Evolutionary conservation across 2,113 vertebrate species (phyloP), one percentile per base, ranked within the genome.

Genomic region (Chaetorhynchus papuensis): DNA sequence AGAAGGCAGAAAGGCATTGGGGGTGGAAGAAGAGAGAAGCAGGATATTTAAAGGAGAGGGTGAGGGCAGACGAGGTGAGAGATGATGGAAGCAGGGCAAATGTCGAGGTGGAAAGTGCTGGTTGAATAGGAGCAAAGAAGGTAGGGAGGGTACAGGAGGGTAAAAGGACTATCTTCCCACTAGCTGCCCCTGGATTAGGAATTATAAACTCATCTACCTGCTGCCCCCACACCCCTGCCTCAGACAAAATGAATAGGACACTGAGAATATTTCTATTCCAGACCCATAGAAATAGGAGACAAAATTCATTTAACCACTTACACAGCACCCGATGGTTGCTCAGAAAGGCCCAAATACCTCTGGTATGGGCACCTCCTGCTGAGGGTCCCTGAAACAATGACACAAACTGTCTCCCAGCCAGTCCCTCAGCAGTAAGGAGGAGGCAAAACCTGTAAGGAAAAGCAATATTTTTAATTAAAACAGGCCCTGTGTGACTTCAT

Each of bases 171-270:
- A 42, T 27, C 15, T 35, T 78, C 47, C 56, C 17, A 47, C 20
- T 49, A 50, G 23, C 63, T 83, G 21, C 28, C 68, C 20, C n/a
- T 2, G 0, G 22, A 50, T 83, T 64, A 85, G 41, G 41, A 94
- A 75, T 64, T 71, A 64, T 23, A 85, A 85, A 82, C 18, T 64
- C 28, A 85, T 16, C 5, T 24, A n/a, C 41, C 45, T 84, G 45
- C 31, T 41, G 14, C 20, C 3, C 27, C 21, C 19, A 33, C 0
- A 0, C 7, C 41, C 15, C 30, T 71, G 11, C 13, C 39, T 76
- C 49, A 64, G 57, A 65, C 9, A 83, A 85, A 90, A 81, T 45
- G 7, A 83, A 54, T 13, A 16, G 20, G 37, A 53, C 28, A 45
- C 28, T 56, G 28, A 50, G 11, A 65, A 9, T 22, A 53, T 50